Conservation (phyloP, 2,797 vertebrate species). For the Eidolon dupreanum region DNA sequence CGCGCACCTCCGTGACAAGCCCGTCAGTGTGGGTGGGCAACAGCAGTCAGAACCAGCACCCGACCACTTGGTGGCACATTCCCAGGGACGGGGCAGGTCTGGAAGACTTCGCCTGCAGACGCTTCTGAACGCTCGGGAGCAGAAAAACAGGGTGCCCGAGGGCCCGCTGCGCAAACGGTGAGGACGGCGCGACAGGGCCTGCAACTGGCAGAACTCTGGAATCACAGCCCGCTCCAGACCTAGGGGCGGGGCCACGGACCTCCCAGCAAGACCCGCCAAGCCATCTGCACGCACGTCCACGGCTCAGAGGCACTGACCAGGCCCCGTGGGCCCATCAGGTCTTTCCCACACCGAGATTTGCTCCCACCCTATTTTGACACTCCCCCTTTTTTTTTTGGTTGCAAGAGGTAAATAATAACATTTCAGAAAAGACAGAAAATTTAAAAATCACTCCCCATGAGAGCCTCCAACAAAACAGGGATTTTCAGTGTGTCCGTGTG, state of each 20-base stretch:
- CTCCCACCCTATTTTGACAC: neutral
- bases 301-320: neutral
- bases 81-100: neutral
- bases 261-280: too few relatives aligned
- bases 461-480: neutral
- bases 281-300: rapidly evolving
- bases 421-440: neutral
- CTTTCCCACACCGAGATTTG: neutral
- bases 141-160: neutral
- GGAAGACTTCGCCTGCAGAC: neutral
- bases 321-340: neutral
- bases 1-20: neutral
- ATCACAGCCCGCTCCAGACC: neutral
- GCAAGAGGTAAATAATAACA: neutral
- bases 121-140: neutral
- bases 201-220: neutral
- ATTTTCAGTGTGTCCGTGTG: neutral
- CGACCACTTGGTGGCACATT: neutral
- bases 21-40: rapidly evolving
- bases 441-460: neutral
- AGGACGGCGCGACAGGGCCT: neutral
- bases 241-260: neutral
- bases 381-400: neutral
- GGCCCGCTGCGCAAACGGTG: neutral
- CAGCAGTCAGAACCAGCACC: neutral